These are phyloP conservation scores for Carlito syrichta DNA, from an alignment of 2,113 vertebrate species.

Conservation along the genomic window DNA sequence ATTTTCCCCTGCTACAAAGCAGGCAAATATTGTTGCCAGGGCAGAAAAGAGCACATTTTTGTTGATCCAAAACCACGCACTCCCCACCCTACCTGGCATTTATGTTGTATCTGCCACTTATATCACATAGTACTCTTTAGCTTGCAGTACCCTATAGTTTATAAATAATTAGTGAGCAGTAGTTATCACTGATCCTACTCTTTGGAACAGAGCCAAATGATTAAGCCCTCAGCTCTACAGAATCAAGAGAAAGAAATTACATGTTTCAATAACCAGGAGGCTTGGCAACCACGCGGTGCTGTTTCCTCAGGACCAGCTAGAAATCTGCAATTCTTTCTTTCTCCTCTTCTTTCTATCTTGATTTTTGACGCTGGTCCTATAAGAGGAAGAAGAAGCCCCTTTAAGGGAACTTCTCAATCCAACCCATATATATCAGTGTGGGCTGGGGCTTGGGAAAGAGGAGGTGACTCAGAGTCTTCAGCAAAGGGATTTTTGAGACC, in stretches of 20 bases:
- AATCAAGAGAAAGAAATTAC: neutral
- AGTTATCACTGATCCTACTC: neutral
- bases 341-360: neutral
- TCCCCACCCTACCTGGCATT: neutral
- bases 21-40: constrained; percentile 30
- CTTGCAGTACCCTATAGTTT: neutral
- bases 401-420: neutral
- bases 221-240: neutral
- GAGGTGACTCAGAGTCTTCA: constrained; percentile 27
- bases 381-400: constrained; percentile 25
- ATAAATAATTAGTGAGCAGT: constrained; percentile 16
- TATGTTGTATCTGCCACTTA: neutral
- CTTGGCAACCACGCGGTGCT: neutral
- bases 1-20: constrained; percentile 19
- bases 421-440: neutral
- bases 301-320: neutral
- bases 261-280: neutral
- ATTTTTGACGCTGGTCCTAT: neutral
- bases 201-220: constrained; percentile 11
- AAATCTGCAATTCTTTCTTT: neutral
- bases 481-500: constrained; percentile 35
- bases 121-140: neutral
- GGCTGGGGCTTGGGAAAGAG: neutral
- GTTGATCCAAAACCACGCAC: neutral
- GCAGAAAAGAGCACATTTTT: neutral